Conservation (phyloP, 2,888 invertebrate species). For the Synanthedon myopaeformis region DNA sequence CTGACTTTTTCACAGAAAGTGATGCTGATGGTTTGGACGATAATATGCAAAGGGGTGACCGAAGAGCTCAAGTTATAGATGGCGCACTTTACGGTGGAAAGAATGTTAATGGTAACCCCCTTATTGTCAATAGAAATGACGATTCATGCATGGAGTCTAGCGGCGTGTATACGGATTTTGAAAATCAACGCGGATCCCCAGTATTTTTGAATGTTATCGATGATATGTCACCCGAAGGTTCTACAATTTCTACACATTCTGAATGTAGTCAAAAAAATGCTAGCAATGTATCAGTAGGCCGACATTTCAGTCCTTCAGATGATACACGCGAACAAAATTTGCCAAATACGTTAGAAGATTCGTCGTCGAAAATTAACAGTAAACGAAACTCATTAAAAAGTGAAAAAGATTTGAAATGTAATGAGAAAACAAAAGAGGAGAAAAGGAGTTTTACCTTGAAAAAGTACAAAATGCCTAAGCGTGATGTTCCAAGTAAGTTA, state of each 20-base stretch:
- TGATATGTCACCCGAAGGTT: constrained; percentile 76
- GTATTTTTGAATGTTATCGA: constrained; percentile 72
- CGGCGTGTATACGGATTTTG: constrained; percentile 89
- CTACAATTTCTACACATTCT: constrained; percentile 67
- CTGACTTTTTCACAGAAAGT: constrained; percentile 91
- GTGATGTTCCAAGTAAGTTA: constrained; percentile 81
- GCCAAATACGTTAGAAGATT: constrained; percentile 33
- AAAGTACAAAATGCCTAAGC: constrained; percentile 83
- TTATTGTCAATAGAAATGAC: constrained; percentile 72
- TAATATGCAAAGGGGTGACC: constrained; percentile 76
- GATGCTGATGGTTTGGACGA: constrained; percentile 89
- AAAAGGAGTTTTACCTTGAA: constrained; percentile 69
- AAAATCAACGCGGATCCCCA: constrained; percentile 71
- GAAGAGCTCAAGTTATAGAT: constrained; percentile 87
- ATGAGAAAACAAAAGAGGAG: constrained; percentile 63
- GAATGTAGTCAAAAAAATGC: constrained; percentile 63
- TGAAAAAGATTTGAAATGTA: constrained; percentile 42
- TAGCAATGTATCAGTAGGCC: constrained; percentile 35
- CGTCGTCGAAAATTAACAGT: constrained; percentile 48
- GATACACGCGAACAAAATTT: constrained; percentile 15
- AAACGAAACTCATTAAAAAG: constrained; percentile 59
- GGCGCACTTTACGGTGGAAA: constrained; percentile 88
- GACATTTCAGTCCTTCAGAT: constrained; percentile 37
- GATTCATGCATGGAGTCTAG: constrained; percentile 90
- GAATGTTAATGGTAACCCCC: constrained; percentile 64